phyloP scores from a whole-genome alignment of 2,888 invertebrate species.

The Heterodera filipjevi region DNA sequence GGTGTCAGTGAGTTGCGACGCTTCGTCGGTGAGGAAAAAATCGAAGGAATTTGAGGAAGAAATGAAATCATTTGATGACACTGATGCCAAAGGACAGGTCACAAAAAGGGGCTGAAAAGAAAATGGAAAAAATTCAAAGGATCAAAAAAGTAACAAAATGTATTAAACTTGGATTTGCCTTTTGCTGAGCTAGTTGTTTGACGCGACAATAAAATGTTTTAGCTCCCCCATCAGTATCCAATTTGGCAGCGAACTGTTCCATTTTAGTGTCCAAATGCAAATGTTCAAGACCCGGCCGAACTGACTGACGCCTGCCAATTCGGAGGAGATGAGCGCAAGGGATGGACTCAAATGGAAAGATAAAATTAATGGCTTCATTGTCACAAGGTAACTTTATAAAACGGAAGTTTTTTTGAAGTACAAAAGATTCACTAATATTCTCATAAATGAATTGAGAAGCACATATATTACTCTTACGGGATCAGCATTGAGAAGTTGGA shows the following conservation, averaged over 20 bases:
- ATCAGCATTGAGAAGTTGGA: not conserved
- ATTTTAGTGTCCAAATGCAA: slow-evolving; percentile 10
- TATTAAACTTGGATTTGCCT: not conserved
- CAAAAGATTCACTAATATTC: not conserved
- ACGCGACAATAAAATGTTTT: not conserved
- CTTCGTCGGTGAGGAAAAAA: slow-evolving; percentile 5
- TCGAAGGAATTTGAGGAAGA: not conserved
- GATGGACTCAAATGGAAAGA: not conserved
- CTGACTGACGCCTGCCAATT: not conserved
- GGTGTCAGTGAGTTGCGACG: not conserved
- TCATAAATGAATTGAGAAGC: too few relatives aligned
- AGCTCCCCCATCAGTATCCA: not conserved
- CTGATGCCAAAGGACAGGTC: slow-evolving; percentile 1
- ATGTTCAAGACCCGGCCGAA: not conserved
- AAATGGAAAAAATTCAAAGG: not conserved
- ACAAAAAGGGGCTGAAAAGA: not conserved
- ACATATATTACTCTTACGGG: too few relatives aligned
- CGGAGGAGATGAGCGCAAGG: not conserved
- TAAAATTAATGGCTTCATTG: too few relatives aligned
- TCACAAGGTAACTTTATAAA: too few relatives aligned
- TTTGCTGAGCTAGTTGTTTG: not conserved
- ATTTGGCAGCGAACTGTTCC: not conserved
- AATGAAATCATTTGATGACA: not conserved
- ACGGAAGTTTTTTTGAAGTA: not conserved
- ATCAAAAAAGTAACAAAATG: not conserved